These are phyloP conservation scores for Acanthaster planci DNA, from an alignment of 35 echinoderm and acorn worm species.

Conservation along the genomic window DNA sequence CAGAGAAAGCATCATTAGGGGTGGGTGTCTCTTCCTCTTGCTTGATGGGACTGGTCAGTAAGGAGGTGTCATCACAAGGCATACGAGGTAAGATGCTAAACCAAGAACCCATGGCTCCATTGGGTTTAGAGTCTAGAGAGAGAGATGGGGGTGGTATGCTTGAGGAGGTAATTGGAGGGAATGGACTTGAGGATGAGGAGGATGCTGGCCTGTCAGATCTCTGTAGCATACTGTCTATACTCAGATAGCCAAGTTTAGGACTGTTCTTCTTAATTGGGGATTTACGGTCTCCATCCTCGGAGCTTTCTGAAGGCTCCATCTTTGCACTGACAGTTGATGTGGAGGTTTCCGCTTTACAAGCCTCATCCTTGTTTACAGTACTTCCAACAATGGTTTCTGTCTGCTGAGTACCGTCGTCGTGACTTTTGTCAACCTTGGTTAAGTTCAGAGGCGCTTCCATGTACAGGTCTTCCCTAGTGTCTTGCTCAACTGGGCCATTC, in stretches of 20 bases:
- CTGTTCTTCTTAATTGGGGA: slow-evolving; percentile 13
- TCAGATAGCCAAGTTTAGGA: slow-evolving; percentile 53
- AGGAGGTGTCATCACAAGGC: slow-evolving; percentile 80
- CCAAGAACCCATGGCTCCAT: slow-evolving; percentile 78
- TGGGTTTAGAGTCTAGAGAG: slow-evolving; percentile 54
- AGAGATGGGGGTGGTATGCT: not conserved
- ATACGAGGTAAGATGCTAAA: slow-evolving; percentile 94
- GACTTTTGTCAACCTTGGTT: not conserved
- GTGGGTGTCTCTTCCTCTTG: slow-evolving; percentile 25
- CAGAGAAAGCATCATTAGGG: not conserved
- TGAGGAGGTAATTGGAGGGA: not conserved
- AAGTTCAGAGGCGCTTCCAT: not conserved
- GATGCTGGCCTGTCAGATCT: not conserved
- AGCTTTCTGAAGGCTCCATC: slow-evolving; percentile 1
- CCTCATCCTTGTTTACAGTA: not conserved
- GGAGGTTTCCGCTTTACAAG: slow-evolving; percentile 11
- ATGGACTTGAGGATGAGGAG: slow-evolving; percentile 25
- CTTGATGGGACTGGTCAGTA: slow-evolving; percentile 45
- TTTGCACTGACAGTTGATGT: slow-evolving; percentile 29
- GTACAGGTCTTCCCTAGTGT: not conserved
- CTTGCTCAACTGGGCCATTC: not conserved
- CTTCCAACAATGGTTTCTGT: not conserved
- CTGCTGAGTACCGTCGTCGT: not conserved
- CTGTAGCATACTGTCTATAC: slow-evolving; percentile 52
- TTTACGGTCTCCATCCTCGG: not conserved